Evolutionary conservation across 2,113 vertebrate species (phyloP).

Genomic region (Tinamus guttatus): DNA sequence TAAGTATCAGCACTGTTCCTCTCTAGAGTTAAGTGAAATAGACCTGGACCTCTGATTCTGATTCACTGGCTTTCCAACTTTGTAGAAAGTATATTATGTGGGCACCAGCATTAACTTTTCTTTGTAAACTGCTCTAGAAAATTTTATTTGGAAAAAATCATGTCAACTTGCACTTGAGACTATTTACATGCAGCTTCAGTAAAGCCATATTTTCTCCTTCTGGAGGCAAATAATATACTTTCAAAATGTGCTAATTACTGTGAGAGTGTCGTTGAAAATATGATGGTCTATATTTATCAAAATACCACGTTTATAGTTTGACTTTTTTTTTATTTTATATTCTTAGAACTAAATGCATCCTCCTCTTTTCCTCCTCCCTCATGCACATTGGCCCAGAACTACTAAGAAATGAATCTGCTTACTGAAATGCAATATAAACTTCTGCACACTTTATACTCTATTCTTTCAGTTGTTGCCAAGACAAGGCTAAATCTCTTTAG

Average conservation of each 20-base stretch:
- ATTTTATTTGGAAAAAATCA: constrained; percentile 40
- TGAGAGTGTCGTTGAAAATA: constrained; percentile 44
- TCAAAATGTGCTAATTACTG: constrained; percentile 55
- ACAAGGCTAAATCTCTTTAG: constrained; percentile 10
- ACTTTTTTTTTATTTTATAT: constrained; percentile 40
- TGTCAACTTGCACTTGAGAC: constrained; percentile 42
- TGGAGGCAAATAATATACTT: constrained; percentile 50
- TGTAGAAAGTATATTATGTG: constrained; percentile 12
- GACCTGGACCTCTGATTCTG: background rate
- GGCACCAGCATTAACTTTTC: background rate
- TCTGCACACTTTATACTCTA: background rate
- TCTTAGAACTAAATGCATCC: constrained; percentile 43
- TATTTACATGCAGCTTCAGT: constrained; percentile 46
- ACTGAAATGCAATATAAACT: constrained; percentile 14
- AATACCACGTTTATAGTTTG: constrained; percentile 45
- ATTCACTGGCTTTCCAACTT: background rate
- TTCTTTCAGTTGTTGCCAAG: constrained; percentile 11
- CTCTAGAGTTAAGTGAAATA: background rate
- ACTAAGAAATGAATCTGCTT: constrained; percentile 33
- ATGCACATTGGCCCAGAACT: background rate
- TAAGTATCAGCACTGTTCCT: background rate
- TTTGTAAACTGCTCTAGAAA: constrained; percentile 32
- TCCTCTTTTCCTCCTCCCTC: constrained; percentile 16
- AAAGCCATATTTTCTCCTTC: constrained; percentile 44
- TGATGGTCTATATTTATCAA: constrained; percentile 51